Percentiles rank a stretch among this genome's conserved stretches.
These are phyloP conservation scores for Torymus auratus DNA, from an alignment of 2,888 invertebrate genomes.

Conservation along the genomic window DNA sequence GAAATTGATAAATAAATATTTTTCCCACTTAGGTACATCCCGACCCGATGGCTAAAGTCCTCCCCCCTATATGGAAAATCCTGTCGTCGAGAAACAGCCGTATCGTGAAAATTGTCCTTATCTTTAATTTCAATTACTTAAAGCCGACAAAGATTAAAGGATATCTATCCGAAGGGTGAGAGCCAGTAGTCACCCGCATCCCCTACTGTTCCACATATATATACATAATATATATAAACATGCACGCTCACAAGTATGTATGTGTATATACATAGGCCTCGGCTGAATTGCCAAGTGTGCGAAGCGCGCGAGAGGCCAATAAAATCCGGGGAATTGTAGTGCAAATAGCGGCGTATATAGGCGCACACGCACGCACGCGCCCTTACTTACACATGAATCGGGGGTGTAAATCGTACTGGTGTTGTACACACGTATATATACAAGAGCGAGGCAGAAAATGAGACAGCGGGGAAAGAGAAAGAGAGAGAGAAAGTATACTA, in stretches of 20 bases:
- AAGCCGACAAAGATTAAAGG: too few relatives aligned
- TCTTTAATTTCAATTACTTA: too few relatives aligned
- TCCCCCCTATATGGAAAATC: too few relatives aligned
- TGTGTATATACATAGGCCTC: conserved; percentile 28
- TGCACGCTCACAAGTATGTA: neutral
- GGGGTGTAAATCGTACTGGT: too few relatives aligned
- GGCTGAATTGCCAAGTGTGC: conserved; percentile 16
- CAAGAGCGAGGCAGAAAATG: conserved; percentile 1
- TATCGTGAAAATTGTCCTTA: neutral
- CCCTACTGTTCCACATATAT: neutral
- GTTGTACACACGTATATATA: conserved; percentile 11
- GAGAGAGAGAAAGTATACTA: neutral
- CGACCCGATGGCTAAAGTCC: too few relatives aligned
- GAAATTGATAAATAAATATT: too few relatives aligned
- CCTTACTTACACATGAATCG: neutral
- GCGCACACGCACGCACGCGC: neutral
- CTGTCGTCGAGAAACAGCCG: neutral
- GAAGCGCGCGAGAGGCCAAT: conserved; percentile 15
- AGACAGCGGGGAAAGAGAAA: neutral
- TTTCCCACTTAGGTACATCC: too few relatives aligned
- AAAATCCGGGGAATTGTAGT: conserved; percentile 42
- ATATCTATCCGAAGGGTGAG: too few relatives aligned
- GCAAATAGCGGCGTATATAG: conserved; percentile 5
- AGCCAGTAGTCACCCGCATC: too few relatives aligned
- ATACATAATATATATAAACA: neutral